Percentiles rank a stretch among this genome's conserved stretches.
Conservation (phyloP, 2,888 invertebrate genomes). For the Hyposoter dolosus region DNA sequence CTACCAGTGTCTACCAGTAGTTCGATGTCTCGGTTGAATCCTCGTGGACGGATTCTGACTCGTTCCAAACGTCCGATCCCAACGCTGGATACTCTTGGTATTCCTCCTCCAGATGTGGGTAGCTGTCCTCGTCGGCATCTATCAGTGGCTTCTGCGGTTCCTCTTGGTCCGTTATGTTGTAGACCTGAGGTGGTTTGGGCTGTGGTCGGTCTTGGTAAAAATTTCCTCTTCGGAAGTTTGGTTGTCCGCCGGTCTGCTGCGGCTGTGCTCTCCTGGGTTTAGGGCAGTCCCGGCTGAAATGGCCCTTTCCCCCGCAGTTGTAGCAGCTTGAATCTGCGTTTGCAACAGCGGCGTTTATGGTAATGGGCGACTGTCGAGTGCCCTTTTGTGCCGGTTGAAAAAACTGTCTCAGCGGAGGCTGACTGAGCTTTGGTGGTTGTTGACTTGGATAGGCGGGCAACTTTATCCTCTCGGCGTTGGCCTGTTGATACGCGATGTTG, state of each 20-base stretch:
- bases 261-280: no score
- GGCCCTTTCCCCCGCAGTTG: no score
- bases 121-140: not conserved
- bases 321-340: no score
- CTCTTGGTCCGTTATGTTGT: slow-evolving; percentile 2
- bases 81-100: slow-evolving; percentile 33
- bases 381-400: no score
- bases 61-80: slow-evolving; percentile 26
- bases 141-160: not conserved
- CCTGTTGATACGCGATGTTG: slow-evolving; percentile 9
- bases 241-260: no score
- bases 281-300: no score
- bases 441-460: slow-evolving; percentile 7
- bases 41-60: slow-evolving; percentile 24
- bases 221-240: no score
- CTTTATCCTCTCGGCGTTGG: slow-evolving; percentile 16
- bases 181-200: slow-evolving; percentile 18
- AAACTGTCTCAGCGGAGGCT: slow-evolving; percentile 3
- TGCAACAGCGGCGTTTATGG: no score
- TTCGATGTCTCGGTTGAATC: slow-evolving; percentile 30
- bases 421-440: not conserved
- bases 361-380: no score
- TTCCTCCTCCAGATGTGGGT: slow-evolving; percentile 1
- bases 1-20: no score
- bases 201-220: not conserved